Conservation (phyloP, 2,797 vertebrate genomes). For the Malurus leucopterus region DNA sequence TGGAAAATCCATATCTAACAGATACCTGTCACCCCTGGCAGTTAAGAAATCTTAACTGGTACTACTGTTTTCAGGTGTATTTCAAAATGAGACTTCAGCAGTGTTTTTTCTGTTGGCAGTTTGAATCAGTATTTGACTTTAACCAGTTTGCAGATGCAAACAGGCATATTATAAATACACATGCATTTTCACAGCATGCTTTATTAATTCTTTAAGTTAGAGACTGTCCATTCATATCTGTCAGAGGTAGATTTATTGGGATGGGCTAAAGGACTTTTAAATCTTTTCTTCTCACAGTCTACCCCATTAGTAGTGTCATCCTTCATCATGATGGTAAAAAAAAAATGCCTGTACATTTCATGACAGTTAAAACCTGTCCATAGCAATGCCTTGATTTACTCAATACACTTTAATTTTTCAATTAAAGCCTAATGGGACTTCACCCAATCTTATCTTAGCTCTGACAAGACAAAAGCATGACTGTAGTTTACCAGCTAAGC, state of each 20-base stretch:
- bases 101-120: not conserved
- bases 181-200: not conserved
- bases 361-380: not conserved
- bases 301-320: not conserved
- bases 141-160: not conserved
- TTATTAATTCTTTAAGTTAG: not conserved
- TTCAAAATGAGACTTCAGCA: conserved; percentile 3
- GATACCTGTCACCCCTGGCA: not conserved
- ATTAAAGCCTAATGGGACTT: not conserved
- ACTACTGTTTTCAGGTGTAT: not conserved
- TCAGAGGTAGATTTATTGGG: not conserved
- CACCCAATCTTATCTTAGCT: not conserved
- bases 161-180: not conserved
- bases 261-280: not conserved
- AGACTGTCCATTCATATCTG: not conserved
- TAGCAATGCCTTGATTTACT: not conserved
- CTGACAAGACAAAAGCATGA: not conserved
- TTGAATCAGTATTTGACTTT: not conserved
- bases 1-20: too few species aligned
- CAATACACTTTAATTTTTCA: not conserved
- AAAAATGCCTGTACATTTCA: not conserved
- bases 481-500: not conserved
- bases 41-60: not conserved
- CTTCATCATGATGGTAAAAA: not conserved
- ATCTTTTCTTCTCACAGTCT: not conserved